phyloP scores from a whole-genome alignment of 2,888 invertebrate genomes.

The Alloplasta piceator region DNA sequence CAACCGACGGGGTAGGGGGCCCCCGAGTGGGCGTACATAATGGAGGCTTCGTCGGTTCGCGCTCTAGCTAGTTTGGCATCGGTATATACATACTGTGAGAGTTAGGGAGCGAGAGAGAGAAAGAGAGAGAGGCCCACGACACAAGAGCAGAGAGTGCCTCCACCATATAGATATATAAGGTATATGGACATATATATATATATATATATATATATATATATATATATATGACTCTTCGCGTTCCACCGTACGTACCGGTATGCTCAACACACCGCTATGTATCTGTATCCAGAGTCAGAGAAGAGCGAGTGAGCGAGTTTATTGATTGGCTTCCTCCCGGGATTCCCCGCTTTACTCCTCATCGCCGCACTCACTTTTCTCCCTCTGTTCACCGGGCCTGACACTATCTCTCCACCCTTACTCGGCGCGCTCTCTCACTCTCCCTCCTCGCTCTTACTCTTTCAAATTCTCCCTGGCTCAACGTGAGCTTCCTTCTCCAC shows the following conservation, averaged over 20 bases:
- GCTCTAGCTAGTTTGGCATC: conserved; percentile 64
- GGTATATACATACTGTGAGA: conserved; percentile 40
- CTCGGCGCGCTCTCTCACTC: conserved; percentile 78
- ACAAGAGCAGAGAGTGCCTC: conserved; percentile 52
- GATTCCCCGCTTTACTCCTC: conserved; percentile 71
- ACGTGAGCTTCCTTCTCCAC: conserved; percentile 40
- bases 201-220: conserved; percentile 12
- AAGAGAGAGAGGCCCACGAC: conserved; percentile 49
- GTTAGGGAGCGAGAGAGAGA: conserved; percentile 16
- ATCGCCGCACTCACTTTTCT: conserved; percentile 67
- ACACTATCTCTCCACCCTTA: conserved; percentile 52
- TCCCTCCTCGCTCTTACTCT: conserved; percentile 60
- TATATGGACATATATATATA: too few species aligned
- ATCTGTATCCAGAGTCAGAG: conserved; percentile 60
- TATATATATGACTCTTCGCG: conserved; percentile 63
- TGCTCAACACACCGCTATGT: conserved; percentile 50
- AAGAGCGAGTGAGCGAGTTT: conserved; percentile 79
- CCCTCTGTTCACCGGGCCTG: conserved; percentile 49
- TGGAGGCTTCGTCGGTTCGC: conserved; percentile 80
- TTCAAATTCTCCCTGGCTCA: neutral
- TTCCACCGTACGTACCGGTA: conserved; percentile 57
- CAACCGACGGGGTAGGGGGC: conserved; percentile 63
- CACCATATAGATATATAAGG: neutral
- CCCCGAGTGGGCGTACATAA: conserved; percentile 82
- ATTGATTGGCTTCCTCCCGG: conserved; percentile 83